These are phyloP conservation scores for Channa striata DNA, from an alignment of 2,797 vertebrate genomes.

Conservation along the genomic window DNA sequence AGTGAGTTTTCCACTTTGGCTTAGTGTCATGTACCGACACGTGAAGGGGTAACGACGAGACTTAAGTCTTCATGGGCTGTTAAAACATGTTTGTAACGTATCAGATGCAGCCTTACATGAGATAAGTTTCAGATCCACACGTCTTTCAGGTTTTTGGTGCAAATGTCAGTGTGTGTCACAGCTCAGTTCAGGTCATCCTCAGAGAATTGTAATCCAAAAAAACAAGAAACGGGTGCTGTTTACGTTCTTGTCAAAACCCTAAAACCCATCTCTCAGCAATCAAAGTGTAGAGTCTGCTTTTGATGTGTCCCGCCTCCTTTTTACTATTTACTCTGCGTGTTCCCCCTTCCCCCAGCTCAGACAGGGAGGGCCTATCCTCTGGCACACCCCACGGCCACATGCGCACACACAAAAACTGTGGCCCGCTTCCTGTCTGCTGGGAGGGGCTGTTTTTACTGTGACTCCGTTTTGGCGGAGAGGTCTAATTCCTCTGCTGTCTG, in stretches of 20 bases:
- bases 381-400: conserved; percentile 59
- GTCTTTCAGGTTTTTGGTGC: not conserved
- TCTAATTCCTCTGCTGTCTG: conserved; percentile 75
- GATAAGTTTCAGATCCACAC: not conserved
- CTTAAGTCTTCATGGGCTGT: not conserved
- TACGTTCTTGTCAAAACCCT: conserved; percentile 18
- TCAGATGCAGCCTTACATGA: not conserved
- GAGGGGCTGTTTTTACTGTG: conserved; percentile 76
- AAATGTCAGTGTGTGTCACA: conserved; percentile 1
- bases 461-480: conserved; percentile 73
- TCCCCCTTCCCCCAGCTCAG: conserved; percentile 44
- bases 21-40: too few species aligned
- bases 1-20: too few species aligned
- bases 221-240: conserved; percentile 7
- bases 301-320: conserved; percentile 35
- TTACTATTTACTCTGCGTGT: conserved; percentile 16
- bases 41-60: too few species aligned
- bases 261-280: conserved; percentile 13
- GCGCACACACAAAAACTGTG: conserved; percentile 56
- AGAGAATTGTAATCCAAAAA: not conserved
- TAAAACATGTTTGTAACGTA: not conserved
- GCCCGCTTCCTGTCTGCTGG: conserved; percentile 76
- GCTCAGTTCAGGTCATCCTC: not conserved
- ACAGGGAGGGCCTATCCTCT: conserved; percentile 51
- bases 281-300: conserved; percentile 23